Evolutionary conservation across 2,113 vertebrate genomes (phyloP), one percentile per base, ranked within the genome.

Genomic region (Mystacornis crossleyi): DNA sequence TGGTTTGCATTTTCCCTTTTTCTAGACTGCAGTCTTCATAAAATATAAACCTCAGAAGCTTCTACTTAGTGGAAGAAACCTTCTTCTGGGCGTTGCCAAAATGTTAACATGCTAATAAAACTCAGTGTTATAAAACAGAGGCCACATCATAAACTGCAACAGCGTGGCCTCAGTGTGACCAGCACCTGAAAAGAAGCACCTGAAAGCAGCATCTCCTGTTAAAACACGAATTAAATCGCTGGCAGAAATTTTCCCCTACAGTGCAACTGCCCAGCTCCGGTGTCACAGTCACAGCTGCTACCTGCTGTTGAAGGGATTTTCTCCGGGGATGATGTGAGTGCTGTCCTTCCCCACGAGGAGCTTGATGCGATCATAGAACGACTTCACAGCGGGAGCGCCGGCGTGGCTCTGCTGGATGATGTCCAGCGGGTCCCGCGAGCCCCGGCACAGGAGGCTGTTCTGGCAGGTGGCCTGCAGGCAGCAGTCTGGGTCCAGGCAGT

Each of bases 401-500:
- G 96, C 90, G 24, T 99, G 98, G 96, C 98, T 99, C 97, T 99
- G 99, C 95, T 99, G 99, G 94, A 99, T 99, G 98, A 99, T 98
- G 95, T 98, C 99, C 72, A 99, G 97, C 31, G 99, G 99, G 97
- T 99, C 99, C 73, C 99, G 98, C 23, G 99, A 99, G 29, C 99
- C 99, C 21, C 99, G 98, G 96, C 99, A 99, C 92, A 99, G 98
- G 4, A 99, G 98, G 96, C 99, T 99, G 83, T 99, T 99, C 97
- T 99, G 99, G 96, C 99, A 99, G 23, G 99, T 98, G 38, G 99
- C 98, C 97, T 99, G 99, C 87, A 99, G 99, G 97, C 99, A 99
- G 98, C 99, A 99, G 98, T 99, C 99, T 6, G 99, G 99, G 98
- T 99, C 99, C 97, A 99, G 98, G 97, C 99, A 99, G 97, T 99